Evolutionary conservation across 2,113 vertebrate species (phyloP).

Genomic region (Oophaga pumilio): DNA sequence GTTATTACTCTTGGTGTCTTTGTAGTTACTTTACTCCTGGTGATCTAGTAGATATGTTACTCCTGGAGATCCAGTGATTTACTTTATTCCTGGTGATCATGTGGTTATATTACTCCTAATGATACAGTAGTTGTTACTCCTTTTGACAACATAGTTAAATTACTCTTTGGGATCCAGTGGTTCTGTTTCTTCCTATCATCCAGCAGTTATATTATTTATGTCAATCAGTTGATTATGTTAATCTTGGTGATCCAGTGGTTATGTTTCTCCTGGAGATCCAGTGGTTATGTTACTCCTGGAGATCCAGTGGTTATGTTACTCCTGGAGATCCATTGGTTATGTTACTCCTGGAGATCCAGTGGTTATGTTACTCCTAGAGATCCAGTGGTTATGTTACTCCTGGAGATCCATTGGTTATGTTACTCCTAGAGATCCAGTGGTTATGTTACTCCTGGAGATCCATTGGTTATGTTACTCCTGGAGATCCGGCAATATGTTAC

Average conservation of each 20-base stretch:
- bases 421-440: background rate
- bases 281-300: background rate
- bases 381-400: background rate
- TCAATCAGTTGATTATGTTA: background rate
- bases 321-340: background rate
- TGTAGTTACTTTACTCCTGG: background rate
- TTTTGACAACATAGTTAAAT: background rate
- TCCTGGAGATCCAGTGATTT: background rate
- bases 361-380: background rate
- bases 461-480: too few relatives aligned
- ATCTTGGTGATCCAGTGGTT: background rate
- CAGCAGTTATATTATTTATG: background rate
- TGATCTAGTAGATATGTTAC: background rate
- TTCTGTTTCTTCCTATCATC: background rate
- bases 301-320: background rate
- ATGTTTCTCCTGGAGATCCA: background rate
- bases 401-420: background rate
- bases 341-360: background rate
- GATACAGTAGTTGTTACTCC: background rate
- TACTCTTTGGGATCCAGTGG: background rate
- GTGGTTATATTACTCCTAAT: background rate
- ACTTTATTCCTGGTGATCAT: background rate
- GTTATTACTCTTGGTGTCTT: background rate
- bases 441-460: too few relatives aligned
- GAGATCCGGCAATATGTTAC: too few relatives aligned